Base-by-base conservation (phyloP, 2,888 invertebrate genomes). In the Dasysyrphus albostriatus region DNA sequence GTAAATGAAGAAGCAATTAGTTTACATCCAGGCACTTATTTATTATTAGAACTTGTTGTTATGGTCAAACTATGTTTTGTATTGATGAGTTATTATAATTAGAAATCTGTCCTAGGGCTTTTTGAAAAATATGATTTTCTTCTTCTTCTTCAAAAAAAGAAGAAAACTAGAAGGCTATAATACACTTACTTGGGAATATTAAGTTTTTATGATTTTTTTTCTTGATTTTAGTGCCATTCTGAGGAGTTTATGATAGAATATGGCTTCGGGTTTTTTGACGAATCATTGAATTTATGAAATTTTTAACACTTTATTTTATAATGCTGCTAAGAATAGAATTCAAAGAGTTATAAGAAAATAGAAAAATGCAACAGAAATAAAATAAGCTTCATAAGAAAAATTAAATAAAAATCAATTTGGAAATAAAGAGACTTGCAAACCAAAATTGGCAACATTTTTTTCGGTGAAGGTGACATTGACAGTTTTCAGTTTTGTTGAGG, bases 81-180 rank as follows among this genome's bases (percentile, higher is more conserved):
- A 58, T 58, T 58, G 56, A 58, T 58, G 56, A 58, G 56, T 34
- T 58, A 58, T 58, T 58, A 34, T 58, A 58, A 58, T 58, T 58
- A 58, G 34, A 58, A 58, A 34, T 16, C 34, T 34, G 56, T 16
- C 56, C 56, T 34, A 58, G 34, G 56, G 56, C 32, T 58, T 34
- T 56, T 34, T 56, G 32, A 56, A 34, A 56, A 34, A 32, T 56
- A 56, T n/a, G 9, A 56, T 34, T 34, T 58, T 34, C n/a, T 34
- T 3, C 32, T n/a, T n/a, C n/a, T n/a, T n/a, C n/a, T n/a, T 10
- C 3, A 3, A n/a, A 24, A 2, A 5, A 12, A 10, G 0, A 24
- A 1, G 29, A 0, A 14, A 14, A 24, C 14, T 14, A 42, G 3
- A 44, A n/a, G 24, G 24, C 24, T 24, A 24, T n/a, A 44, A 44